Evolutionary conservation across 2,888 invertebrate species (phyloP).

Genomic region (Orchestes rusci): DNA sequence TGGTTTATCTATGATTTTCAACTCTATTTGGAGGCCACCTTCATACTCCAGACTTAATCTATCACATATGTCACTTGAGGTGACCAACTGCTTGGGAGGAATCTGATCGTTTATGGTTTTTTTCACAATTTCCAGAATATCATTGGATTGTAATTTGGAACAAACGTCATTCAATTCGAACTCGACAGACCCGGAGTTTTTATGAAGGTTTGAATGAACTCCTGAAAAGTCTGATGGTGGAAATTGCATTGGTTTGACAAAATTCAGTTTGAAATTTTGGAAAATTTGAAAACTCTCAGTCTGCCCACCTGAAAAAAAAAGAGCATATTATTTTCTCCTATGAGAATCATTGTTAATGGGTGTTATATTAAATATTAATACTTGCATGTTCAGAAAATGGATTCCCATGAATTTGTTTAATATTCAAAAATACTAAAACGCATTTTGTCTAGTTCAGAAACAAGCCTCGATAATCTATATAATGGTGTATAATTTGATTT

Average conservation of each 20-base stretch:
- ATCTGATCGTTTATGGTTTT: constrained; percentile 72
- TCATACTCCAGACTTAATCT: constrained; percentile 43
- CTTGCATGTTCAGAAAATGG: neutral
- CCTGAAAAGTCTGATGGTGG: too few species aligned
- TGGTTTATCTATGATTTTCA: constrained; percentile 64
- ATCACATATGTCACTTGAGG: constrained; percentile 38
- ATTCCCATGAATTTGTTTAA: neutral
- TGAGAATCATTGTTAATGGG: too few species aligned
- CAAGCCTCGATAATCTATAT: too few species aligned
- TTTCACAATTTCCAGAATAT: constrained; percentile 73
- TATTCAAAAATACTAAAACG: neutral
- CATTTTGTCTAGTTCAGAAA: neutral
- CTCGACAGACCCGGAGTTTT: constrained; percentile 51
- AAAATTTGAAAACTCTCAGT: constrained; percentile 30
- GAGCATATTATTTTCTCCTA: too few species aligned
- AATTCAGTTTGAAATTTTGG: constrained; percentile 35
- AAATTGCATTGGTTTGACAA: constrained; percentile 3
- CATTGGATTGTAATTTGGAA: constrained; percentile 68
- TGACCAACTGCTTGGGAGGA: constrained; percentile 56
- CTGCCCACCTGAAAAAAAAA: constrained; percentile 17
- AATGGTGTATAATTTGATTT: too few species aligned
- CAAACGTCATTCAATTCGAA: constrained; percentile 74
- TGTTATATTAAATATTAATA: too few species aligned
- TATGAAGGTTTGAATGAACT: constrained; percentile 33
- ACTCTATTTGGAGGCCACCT: constrained; percentile 78